Percentiles rank a stretch among this genome's conserved stretches.
These are phyloP conservation scores for Clanis bilineata DNA, from an alignment of 2,888 invertebrate species.

Conservation along the genomic window DNA sequence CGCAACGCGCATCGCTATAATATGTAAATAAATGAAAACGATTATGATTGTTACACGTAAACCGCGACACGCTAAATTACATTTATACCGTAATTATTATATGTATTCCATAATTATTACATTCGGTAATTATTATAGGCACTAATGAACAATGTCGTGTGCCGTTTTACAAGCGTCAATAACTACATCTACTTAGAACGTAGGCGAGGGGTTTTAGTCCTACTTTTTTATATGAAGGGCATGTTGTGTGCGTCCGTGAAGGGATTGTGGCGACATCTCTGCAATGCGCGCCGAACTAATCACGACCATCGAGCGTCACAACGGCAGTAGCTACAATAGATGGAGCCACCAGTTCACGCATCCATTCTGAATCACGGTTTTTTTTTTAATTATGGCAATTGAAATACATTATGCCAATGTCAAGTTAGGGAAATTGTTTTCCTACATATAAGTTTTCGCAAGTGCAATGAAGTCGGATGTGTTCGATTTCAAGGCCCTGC, in stretches of 20 bases:
- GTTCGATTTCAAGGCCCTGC: too few relatives aligned
- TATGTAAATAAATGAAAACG: conserved; percentile 41
- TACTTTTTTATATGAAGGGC: conserved; percentile 44
- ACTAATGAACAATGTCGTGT: conserved; percentile 71
- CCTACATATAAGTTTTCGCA: too few relatives aligned
- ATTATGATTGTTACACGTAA: not conserved
- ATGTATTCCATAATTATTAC: conserved; percentile 24
- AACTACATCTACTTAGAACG: conserved; percentile 61
- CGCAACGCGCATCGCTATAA: conserved; percentile 53
- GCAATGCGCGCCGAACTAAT: too few relatives aligned
- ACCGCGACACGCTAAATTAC: conserved; percentile 24
- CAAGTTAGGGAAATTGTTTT: too few relatives aligned
- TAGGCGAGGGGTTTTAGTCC: conserved; percentile 76
- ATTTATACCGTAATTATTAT: conserved; percentile 23
- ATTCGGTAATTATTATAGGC: conserved; percentile 56
- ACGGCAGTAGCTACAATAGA: too few relatives aligned
- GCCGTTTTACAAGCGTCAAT: conserved; percentile 51
- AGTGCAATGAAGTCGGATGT: too few relatives aligned
- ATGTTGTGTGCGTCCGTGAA: not conserved
- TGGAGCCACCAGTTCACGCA: too few relatives aligned
- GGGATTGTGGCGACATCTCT: not conserved
- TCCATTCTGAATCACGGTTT: too few relatives aligned
- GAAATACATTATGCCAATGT: too few relatives aligned
- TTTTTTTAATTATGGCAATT: too few relatives aligned
- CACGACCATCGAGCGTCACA: too few relatives aligned